Base-by-base conservation (phyloP, 2,113 vertebrate species). In the Pseudonaja textilis region DNA sequence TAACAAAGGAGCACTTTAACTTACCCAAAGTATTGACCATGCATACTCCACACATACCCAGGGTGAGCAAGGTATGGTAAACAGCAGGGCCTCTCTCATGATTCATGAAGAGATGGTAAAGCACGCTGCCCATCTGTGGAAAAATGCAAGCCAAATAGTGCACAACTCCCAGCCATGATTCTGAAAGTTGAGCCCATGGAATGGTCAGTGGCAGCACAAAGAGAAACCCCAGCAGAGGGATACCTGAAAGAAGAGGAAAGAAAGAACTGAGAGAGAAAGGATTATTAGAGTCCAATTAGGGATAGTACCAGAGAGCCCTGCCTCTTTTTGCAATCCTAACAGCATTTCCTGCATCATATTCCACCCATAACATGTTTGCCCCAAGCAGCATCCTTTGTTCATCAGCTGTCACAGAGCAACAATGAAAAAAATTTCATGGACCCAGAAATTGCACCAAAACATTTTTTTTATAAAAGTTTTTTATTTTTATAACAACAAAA, bases 101-200 rank as follows among this genome's bases (percentile, higher is more conserved):
- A 98, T 99, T 99, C 99, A 99, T 99, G 95, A 99, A 99, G 95
- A 99, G 97, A 92, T 99, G 99, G 93, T 99, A 99, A 52, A 99
- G 96, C 93, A 99, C 98, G 0, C 98, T 98, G 95, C 98, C 98
- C 0, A 98, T 92, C 1, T 98, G 99, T 91, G 98, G 98, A 1
- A 96, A 97, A 87, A 99, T 97, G 95, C 98, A 99, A 96, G 98
- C 98, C 97, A 99, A 96, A 87, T 98, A 99, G 95, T 99, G 98
- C 56, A 98, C 97, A 59, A 98, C 95, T 10, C 98, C 98, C 90
- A 99, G 97, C 98, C 98, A 99, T 5, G 97, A 89, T 29, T 97
- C 97, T 52, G 98, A 98, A 94, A 98, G 97, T 89, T 98, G 98
- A 34, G 95, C 94, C 98, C 98, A 99, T 9, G n/a, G n/a, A n/a